These are phyloP conservation scores for Lasioglossum morio DNA, from an alignment of 2,888 invertebrate genomes.

Conservation along the genomic window DNA sequence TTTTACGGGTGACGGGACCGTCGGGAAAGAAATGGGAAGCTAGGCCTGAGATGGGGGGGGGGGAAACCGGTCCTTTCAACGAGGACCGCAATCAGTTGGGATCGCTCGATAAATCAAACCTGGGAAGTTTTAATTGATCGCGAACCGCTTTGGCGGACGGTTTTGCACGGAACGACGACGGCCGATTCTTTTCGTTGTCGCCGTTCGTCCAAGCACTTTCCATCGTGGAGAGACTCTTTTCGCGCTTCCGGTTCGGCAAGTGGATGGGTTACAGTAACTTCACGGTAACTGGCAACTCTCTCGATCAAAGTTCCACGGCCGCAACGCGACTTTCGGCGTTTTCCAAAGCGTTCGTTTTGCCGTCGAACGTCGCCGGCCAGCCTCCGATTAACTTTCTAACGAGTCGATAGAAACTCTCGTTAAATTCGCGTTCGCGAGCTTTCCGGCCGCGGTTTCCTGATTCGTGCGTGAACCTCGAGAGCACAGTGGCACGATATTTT, in stretches of 20 bases:
- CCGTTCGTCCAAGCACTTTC: conserved; percentile 1
- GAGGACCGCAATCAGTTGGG: conserved; percentile 60
- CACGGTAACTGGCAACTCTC: conserved; percentile 51
- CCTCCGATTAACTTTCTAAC: conserved; percentile 49
- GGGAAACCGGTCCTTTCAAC: conserved; percentile 43
- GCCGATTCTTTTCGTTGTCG: conserved; percentile 36
- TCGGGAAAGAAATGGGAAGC: conserved; percentile 7
- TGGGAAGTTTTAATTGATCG: conserved; percentile 73
- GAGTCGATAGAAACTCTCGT: conserved; percentile 28
- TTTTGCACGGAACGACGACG: background rate
- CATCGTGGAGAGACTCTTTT: conserved; percentile 7
- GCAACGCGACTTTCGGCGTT: conserved; percentile 45
- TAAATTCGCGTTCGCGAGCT: conserved; percentile 34
- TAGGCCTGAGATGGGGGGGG: background rate
- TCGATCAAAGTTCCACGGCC: conserved; percentile 61
- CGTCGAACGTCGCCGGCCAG: background rate
- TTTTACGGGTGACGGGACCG: conserved; percentile 25
- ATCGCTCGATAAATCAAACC: conserved; percentile 74
- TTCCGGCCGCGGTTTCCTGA: background rate
- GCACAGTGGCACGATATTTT: too few species aligned
- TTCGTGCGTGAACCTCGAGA: background rate
- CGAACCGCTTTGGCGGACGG: conserved; percentile 34
- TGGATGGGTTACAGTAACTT: conserved; percentile 65
- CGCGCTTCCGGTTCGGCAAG: conserved; percentile 32
- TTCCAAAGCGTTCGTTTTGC: conserved; percentile 32